Evolutionary conservation across 2,888 invertebrate species (phyloP), one percentile per base, ranked within the genome.

Genomic region (Euplexia lucipara): DNA sequence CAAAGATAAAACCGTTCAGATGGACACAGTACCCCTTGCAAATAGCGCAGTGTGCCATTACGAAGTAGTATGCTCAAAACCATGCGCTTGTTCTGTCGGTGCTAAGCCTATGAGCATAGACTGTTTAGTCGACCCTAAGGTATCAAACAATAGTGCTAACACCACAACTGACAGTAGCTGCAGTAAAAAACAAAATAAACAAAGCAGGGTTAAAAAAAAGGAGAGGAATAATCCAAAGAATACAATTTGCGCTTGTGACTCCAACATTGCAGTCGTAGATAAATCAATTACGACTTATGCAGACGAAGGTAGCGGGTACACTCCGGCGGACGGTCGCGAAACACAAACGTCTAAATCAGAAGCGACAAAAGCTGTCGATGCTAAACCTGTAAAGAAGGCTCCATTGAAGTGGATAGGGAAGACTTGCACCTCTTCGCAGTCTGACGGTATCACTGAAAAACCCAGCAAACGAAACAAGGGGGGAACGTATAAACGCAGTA

Each of bases 241-340:
- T 22, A 63, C 67, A 30, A 63, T 45, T 48, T 83, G 84, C 47
- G 60, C 67, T 54, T 83, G 85, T 70, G 71, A 69, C 0, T 48
- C 72, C 18, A 66, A 35, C n/a, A 65, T 48, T 44, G 10, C 2
- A 26, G 41, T 45, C 62, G 63, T 63, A 12, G 84, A 91, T 51
- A 91, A 90, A 79, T 70, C 77, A 9, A 75, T 88, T 14, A 78
- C 84, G 3, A 91, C 91, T 1, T 87, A 71, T 51, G 61, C 77
- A 2, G 89, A 90, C 35, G 78, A 84, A 75, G 82, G 79, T 2
- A 79, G 72, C 18, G 78, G 79, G 45, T 76, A 82, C 57, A 26
- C 37, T 10, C 68, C 70, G 3, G 77, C 75, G 18, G 47, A 54
- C 30, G 82, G 82, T 26, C 70, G 71, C 8, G 68, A 83, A 60